A percentile compares a stretch with the other conserved stretches of the same genome.
Conservation (phyloP, 2,888 invertebrate species). For the Odontomyia ornata region DNA sequence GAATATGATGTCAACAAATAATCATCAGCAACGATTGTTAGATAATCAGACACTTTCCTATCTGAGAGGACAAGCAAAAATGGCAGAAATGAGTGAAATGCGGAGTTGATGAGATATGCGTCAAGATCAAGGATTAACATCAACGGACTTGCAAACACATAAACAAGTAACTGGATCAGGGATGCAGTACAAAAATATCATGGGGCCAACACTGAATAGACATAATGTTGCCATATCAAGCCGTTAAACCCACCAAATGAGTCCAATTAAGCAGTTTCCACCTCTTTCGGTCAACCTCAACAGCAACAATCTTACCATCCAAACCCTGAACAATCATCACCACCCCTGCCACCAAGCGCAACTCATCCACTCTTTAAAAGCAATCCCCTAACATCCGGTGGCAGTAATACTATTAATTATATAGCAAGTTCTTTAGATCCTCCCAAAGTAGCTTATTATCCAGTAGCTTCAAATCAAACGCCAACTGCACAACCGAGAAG, state of each 20-base stretch:
- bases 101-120: too few relatives aligned
- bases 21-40: constrained; percentile 52
- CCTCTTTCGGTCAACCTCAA: too few relatives aligned
- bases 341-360: constrained; percentile 75
- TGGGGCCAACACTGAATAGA: constrained; percentile 54
- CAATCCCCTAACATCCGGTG: constrained; percentile 57
- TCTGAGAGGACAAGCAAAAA: constrained; percentile 68
- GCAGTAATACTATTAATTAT: constrained; percentile 66
- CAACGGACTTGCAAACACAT: constrained; percentile 51
- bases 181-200: constrained; percentile 18
- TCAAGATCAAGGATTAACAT: constrained; percentile 54
- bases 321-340: constrained; percentile 59
- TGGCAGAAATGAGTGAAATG: too few relatives aligned
- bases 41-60: constrained; percentile 53
- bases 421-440: constrained; percentile 79
- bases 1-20: constrained; percentile 54
- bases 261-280: constrained; percentile 67
- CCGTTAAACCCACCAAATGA: constrained; percentile 52
- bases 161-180: neutral
- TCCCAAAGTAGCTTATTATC: constrained; percentile 77
- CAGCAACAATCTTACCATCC: too few relatives aligned
- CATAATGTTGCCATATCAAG: constrained; percentile 31
- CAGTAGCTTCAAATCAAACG: constrained; percentile 58
- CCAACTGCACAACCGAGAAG: constrained; percentile 61
- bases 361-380: constrained; percentile 74